Evolutionary conservation across 1,140 invertebrate species (phyloP), one percentile per base, ranked within the genome.

Genomic region (Temnothorax longispinosus): DNA sequence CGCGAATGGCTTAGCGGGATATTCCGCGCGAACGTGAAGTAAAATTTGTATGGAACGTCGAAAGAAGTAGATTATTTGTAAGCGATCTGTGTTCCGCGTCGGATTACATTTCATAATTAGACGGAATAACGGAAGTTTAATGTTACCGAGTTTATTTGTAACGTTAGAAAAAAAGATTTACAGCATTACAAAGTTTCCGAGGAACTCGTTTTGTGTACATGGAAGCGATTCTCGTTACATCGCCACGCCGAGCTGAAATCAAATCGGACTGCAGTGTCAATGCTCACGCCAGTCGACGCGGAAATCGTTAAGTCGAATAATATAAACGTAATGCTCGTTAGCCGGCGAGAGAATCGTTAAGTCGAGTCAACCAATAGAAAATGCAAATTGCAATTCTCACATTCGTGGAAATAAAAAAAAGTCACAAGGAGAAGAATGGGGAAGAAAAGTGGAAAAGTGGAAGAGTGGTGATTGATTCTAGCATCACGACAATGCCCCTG

Each of bases 291-390:
- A 50, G 8, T 56, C 18, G 80, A 75, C 72, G 54, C 41, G 69
- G 41, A 75, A 84, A 54, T 84, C 80, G 80, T 84, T 84, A 84
- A 84, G 54, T 84, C 80, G 54, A 47, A 75, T 84, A 80, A 69
- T 80, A 80, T 32, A 56, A 74, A 74, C 27, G 80, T 84, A 84
- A 84, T 84, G 80, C 69, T 84, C 65, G 80, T 84, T 84, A 84
- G 80, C 21, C 69, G 41, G 27, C 44, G 54, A 38, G 32, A 84
- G 69, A 62, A 75, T 50, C 56, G 69, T 84, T 84, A 74, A 84
- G 80, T 84, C 80, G 80, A 75, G 80, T 84, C 80, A 84, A 84
- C 80, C 80, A 84, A 84, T 84, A 84, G 80, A 84, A 84, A 84
- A 84, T 84, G 80, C 44, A 84, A 84, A 84, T 84, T 74, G 56